Conservation (phyloP, 2,888 invertebrate genomes). For the Horisme vitalbata region DNA sequence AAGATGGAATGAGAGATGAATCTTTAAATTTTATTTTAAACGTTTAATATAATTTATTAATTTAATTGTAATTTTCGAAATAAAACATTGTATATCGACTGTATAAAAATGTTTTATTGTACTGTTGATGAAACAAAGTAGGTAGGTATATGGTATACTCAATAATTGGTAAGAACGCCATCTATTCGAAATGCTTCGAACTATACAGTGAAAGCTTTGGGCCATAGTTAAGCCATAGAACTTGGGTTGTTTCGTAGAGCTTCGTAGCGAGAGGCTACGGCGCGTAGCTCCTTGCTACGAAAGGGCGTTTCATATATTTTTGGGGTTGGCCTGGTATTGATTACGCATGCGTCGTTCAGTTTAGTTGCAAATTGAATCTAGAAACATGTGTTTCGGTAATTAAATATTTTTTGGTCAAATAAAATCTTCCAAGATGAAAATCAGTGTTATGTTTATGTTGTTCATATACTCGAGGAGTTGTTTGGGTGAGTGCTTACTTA, state of each 20-base stretch:
- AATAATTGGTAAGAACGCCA: constrained; percentile 27
- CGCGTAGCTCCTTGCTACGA: constrained; percentile 24
- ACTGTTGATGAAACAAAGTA: too few species aligned
- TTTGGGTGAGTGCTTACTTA: constrained; percentile 53
- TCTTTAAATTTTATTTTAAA: neutral
- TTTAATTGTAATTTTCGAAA: constrained; percentile 5
- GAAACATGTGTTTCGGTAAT: constrained; percentile 51
- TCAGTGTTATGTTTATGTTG: constrained; percentile 49
- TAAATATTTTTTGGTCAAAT: constrained; percentile 19
- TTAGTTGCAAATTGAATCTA: constrained; percentile 36
- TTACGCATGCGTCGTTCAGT: constrained; percentile 63
- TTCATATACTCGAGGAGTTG: constrained; percentile 47
- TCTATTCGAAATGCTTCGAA: constrained; percentile 16
- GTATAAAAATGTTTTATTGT: too few species aligned
- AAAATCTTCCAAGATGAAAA: constrained; percentile 53
- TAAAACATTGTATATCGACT: constrained; percentile 10
- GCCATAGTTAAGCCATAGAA: too few species aligned
- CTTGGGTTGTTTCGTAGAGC: constrained; percentile 17
- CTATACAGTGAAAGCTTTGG: neutral
- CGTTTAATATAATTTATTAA: constrained; percentile 5
- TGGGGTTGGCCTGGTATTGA: constrained; percentile 56
- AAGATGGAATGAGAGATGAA: constrained; percentile 49
- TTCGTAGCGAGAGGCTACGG: constrained; percentile 6
- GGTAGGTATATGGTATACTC: too few species aligned
- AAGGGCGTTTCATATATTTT: constrained; percentile 27